Conservation (phyloP, 2,113 vertebrate genomes). For the Cyanoramphus novaezelandiae region DNA sequence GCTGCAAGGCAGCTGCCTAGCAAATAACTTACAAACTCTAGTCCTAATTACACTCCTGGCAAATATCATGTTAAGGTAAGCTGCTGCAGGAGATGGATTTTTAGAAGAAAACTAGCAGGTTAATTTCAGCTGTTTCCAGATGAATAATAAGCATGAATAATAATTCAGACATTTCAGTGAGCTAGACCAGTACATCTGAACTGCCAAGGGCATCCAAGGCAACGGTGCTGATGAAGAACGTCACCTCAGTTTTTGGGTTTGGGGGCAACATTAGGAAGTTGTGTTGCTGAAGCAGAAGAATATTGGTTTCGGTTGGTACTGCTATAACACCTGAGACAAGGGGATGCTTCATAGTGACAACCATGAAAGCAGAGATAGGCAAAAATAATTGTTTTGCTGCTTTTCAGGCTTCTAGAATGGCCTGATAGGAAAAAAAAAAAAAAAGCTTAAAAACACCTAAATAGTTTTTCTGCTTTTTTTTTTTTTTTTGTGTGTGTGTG, state of each 20-base stretch:
- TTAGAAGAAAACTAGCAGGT: background rate
- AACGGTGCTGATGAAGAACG: rapidly evolving
- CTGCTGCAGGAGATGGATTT: background rate
- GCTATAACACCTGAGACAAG: background rate
- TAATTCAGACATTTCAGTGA: background rate
- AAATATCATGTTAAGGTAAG: background rate
- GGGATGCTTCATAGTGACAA: background rate
- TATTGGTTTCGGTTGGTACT: background rate
- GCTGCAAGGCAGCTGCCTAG: background rate
- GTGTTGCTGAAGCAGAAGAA: background rate
- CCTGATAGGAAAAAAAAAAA: background rate
- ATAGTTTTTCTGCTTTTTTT: background rate
- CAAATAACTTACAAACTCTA: background rate
- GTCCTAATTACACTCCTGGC: background rate
- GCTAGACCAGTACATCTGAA: background rate
- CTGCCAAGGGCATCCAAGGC: background rate
- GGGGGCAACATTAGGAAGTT: background rate
- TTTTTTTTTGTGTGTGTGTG: background rate
- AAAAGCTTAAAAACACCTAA: background rate
- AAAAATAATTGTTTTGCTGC: background rate
- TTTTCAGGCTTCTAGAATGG: background rate
- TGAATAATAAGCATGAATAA: background rate
- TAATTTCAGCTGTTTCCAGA: background rate
- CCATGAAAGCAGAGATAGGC: background rate
- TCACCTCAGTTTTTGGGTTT: background rate